Evolutionary conservation across 2,113 vertebrate species (phyloP).

Genomic region (Sigmodon hispidus): DNA sequence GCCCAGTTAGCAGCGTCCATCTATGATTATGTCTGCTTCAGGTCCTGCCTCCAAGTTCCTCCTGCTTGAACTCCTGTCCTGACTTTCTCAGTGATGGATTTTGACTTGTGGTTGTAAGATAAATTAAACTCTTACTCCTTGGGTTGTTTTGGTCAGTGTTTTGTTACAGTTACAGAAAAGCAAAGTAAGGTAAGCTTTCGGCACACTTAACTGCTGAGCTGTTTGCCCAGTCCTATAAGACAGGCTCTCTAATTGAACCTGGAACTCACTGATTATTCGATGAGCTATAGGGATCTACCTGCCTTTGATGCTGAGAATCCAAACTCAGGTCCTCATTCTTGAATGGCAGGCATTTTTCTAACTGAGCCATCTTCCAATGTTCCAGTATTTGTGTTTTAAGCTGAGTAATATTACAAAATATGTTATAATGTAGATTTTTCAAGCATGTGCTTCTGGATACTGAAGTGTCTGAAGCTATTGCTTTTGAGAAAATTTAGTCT

Average conservation of each 20-base stretch:
- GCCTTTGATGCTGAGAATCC: neutral
- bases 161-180: neutral
- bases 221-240: neutral
- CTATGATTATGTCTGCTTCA: neutral
- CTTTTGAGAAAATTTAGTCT: constrained; percentile 13
- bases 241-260: neutral
- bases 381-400: neutral
- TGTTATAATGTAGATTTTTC: constrained; percentile 22
- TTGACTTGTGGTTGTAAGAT: neutral
- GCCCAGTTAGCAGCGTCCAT: neutral
- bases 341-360: neutral
- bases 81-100: neutral
- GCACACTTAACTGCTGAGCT: neutral
- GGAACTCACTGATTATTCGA: neutral
- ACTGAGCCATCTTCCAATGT: neutral
- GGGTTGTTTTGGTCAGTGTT: neutral
- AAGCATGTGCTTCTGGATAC: neutral
- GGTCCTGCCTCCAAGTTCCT: neutral
- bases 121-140: neutral
- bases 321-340: neutral
- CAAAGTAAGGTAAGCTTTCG: neutral
- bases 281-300: neutral
- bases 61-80: neutral
- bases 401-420: neutral
- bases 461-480: neutral